These are phyloP conservation scores for Melinopterus prodromus DNA, from an alignment of 2,888 invertebrate species.

Conservation along the genomic window DNA sequence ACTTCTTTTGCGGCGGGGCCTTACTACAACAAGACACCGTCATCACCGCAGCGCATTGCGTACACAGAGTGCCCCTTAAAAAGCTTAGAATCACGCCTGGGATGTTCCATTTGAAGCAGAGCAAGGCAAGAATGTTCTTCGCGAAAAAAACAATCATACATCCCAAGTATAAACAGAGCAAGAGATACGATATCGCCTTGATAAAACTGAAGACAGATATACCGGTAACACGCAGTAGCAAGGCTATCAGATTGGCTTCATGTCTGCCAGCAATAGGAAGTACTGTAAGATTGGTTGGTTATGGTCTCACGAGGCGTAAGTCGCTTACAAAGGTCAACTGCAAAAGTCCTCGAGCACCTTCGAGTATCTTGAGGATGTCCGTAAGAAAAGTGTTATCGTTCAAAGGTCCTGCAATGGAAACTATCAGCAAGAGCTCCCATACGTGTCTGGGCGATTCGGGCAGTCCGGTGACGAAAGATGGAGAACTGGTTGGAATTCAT, in stretches of 20 bases:
- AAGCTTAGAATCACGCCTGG: constrained; percentile 9
- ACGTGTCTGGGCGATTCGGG: constrained; percentile 22
- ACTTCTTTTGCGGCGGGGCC: constrained; percentile 16
- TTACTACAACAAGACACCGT: constrained; percentile 11
- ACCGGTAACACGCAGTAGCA: not conserved
- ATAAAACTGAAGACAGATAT: not conserved
- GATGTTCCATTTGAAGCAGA: not conserved
- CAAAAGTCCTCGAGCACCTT: not conserved
- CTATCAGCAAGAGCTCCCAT: not conserved
- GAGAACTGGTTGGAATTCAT: constrained; percentile 15
- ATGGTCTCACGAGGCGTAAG: constrained; percentile 12
- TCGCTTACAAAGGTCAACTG: not conserved
- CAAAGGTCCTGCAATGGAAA: constrained; percentile 13
- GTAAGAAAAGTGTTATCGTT: constrained; percentile 4
- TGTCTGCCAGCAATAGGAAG: not conserved
- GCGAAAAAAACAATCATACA: constrained; percentile 7
- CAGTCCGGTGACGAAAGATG: constrained; percentile 13
- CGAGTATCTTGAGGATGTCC: not conserved
- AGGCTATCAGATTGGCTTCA: not conserved
- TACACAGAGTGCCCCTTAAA: not conserved
- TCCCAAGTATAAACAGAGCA: not conserved
- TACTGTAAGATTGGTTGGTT: constrained; percentile 16
- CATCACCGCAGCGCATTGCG: constrained; percentile 19
- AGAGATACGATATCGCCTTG: constrained; percentile 9
- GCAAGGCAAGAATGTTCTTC: not conserved